These are phyloP conservation scores for Uloborus plumipes DNA, from an alignment of 2,888 invertebrate genomes.

Conservation along the genomic window DNA sequence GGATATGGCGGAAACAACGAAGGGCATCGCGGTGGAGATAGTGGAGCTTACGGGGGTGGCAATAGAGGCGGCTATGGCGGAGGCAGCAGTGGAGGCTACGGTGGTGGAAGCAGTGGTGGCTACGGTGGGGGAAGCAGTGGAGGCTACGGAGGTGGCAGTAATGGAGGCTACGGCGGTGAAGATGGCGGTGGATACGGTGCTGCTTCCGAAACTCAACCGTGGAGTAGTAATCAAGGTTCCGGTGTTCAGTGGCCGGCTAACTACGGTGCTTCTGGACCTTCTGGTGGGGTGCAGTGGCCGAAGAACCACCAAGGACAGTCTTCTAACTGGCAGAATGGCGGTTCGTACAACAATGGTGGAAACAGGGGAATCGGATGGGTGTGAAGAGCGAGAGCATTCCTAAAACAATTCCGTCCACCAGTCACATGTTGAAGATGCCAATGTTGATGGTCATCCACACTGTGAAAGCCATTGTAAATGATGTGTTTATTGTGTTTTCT, in stretches of 20 bases:
- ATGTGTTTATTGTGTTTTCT: no score
- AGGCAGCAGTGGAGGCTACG: slow-evolving; percentile 21
- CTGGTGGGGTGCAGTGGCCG: slow-evolving; percentile 36
- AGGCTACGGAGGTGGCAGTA: slow-evolving; percentile 31
- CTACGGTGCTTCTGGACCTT: slow-evolving; percentile 15
- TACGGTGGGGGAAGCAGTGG: slow-evolving; percentile 28
- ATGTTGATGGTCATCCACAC: no score
- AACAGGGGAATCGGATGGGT: slow-evolving; percentile 58
- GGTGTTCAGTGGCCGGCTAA: slow-evolving; percentile 37
- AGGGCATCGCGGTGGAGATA: neutral
- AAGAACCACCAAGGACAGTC: neutral
- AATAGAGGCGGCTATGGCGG: slow-evolving; percentile 10
- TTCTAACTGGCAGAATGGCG: slow-evolving; percentile 4
- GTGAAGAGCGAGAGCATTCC: neutral
- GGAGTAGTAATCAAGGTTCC: slow-evolving; percentile 11
- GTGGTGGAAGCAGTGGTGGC: slow-evolving; percentile 22
- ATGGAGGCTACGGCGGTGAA: slow-evolving; percentile 22
- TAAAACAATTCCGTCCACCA: neutral
- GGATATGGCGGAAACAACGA: neutral
- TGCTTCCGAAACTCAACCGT: neutral
- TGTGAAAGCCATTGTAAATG: no score
- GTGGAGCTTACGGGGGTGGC: neutral
- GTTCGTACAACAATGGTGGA: slow-evolving; percentile 9
- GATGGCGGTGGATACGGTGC: slow-evolving; percentile 43
- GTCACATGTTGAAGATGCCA: slow-evolving; percentile 8